Base-by-base conservation (phyloP, 1,140 invertebrate genomes). In the Cotesia chilonis region DNA sequence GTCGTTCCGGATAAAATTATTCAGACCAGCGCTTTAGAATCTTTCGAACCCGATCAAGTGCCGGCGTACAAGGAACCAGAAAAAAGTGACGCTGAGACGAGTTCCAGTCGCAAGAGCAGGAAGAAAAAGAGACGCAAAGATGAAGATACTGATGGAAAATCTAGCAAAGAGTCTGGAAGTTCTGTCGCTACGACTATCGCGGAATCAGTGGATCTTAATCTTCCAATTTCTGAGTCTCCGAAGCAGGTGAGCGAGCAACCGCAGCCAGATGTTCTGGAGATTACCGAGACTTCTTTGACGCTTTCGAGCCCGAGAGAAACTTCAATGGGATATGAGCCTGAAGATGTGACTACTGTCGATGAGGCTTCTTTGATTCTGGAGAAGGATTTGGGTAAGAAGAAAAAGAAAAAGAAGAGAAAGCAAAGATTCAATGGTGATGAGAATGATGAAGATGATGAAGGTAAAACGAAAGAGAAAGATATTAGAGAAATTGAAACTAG, bases 171-270 rank as follows among this genome's bases (percentile, higher is more conserved):
- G 67, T 82, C 81, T 0, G 78, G 70, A 20, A 78, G 74, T 73
- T 89, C 89, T 2, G 63, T 87, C n/a, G 82, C 84, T 36, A 88
- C 90, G 65, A 89, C 88, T 71, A 82, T 92, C 55, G 88, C 85
- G n/a, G 90, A 91, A 76, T 91, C 90, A 4, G 88, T 89, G 38
- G 89, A 91, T 64, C 88, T 92, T 74, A 83, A 87, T 72, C 74
- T 90, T 37, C 84, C 85, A 1, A 37, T 79, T 82, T 85, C 78
- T 17, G 87, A 88, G 71, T 82, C 80, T 1, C 83, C 83, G 4
- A 85, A 80, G 75, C 81, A 81, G 47, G 80, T 79, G 12, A 86
- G 87, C 68, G 88, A 90, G 70, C 83, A 85, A 63, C 88, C 88
- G 2, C 88, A 89, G 79, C 86, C 88, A 6, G 90, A 89, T 17